Percentiles rank a stretch among this genome's conserved stretches.
Conservation (phyloP, 2,888 invertebrate species). For the Drosophila barbarae region DNA sequence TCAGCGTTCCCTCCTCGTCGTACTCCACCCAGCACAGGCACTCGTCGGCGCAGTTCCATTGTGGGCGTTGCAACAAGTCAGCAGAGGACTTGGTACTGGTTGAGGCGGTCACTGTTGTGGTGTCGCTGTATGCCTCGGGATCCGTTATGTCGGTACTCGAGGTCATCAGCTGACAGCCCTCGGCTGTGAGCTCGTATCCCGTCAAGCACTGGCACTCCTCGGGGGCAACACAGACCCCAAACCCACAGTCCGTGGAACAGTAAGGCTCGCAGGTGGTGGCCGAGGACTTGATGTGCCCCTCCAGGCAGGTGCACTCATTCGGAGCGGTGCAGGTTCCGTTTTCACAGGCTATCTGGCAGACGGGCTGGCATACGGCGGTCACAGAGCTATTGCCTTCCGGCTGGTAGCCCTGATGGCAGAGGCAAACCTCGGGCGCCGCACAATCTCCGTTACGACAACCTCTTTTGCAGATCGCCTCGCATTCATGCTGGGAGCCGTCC, state of each 20-base stretch:
- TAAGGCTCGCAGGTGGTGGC: conserved; percentile 76
- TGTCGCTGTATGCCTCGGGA: background rate
- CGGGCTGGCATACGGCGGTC: conserved; percentile 44
- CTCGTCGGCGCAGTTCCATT: conserved; percentile 33
- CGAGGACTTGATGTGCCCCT: conserved; percentile 80
- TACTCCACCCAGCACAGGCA: conserved; percentile 58
- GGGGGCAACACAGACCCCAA: conserved; percentile 61
- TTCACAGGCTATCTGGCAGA: conserved; percentile 51
- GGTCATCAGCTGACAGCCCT: conserved; percentile 23
- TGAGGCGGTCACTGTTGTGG: background rate
- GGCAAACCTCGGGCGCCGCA: conserved; percentile 68
- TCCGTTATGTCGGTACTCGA: conserved; percentile 4
- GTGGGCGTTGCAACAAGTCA: conserved; percentile 10
- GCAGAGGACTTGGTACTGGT: background rate
- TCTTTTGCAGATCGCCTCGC: conserved; percentile 76
- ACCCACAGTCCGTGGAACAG: conserved; percentile 55
- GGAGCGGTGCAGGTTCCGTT: conserved; percentile 65
- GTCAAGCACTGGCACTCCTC: conserved; percentile 68
- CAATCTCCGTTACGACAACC: conserved; percentile 79
- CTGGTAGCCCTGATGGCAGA: conserved; percentile 68
- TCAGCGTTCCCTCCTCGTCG: conserved; percentile 29
- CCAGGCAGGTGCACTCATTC: conserved; percentile 74
- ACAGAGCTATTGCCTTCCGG: conserved; percentile 39
- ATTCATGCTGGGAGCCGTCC: conserved; percentile 52
- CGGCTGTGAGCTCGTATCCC: conserved; percentile 30